These are phyloP conservation scores for Odontomyia ornata DNA, from an alignment of 2,888 invertebrate species.

Conservation along the genomic window DNA sequence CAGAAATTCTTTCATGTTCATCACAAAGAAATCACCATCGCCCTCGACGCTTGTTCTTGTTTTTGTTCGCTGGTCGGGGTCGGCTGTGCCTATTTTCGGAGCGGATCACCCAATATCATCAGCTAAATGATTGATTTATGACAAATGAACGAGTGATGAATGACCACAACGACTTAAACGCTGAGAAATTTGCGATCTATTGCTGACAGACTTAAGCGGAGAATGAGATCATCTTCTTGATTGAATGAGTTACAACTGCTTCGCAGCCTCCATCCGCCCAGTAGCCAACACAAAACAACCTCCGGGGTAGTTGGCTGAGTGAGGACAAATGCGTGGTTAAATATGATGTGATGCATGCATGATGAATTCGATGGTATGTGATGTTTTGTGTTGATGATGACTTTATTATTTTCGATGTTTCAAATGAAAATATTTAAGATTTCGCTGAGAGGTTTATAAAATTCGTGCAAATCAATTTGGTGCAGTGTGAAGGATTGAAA, in stretches of 20 bases:
- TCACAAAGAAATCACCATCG: too few relatives aligned
- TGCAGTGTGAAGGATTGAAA: too few relatives aligned
- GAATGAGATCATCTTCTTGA: constrained; percentile 43
- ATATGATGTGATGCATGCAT: neutral
- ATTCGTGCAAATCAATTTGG: neutral
- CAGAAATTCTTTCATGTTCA: too few relatives aligned
- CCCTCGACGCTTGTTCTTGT: too few relatives aligned
- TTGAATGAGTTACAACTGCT: constrained; percentile 15
- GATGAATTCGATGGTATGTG: constrained; percentile 1
- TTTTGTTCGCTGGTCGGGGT: too few relatives aligned
- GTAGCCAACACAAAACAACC: too few relatives aligned
- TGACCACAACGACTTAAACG: constrained; percentile 22
- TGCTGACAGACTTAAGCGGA: constrained; percentile 29
- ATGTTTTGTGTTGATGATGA: constrained; percentile 14
- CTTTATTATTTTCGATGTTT: constrained; percentile 26
- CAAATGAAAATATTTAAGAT: neutral
- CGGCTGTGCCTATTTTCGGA: constrained; percentile 29
- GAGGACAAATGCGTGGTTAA: neutral
- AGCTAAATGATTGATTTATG: constrained; percentile 43
- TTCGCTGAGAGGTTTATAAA: constrained; percentile 23
- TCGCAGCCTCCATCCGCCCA: too few relatives aligned
- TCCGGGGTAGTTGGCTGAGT: neutral
- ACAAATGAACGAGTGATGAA: constrained; percentile 36
- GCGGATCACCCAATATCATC: constrained; percentile 13
- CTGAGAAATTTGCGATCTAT: constrained; percentile 28